Evolutionary conservation across 1,140 invertebrate genomes (phyloP).

Genomic region (Camponotus vicinus): DNA sequence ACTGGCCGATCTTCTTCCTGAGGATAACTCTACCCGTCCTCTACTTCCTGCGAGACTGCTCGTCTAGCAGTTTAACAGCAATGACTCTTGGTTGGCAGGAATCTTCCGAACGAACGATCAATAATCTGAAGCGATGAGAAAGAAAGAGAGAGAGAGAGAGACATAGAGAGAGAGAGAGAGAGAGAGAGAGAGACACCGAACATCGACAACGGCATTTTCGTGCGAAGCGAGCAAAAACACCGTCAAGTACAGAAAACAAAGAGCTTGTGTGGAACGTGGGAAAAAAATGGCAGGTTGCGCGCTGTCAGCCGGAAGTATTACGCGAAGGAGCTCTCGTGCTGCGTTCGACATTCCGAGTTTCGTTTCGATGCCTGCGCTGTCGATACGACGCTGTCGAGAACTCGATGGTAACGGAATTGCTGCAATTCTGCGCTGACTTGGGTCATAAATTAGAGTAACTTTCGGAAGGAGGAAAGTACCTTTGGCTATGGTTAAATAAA

Average conservation of each 20-base stretch:
- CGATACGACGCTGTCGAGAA: conserved; percentile 52
- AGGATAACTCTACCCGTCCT: conserved; percentile 72
- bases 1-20: conserved; percentile 71
- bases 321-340: conserved; percentile 56
- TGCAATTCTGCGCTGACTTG: conserved; percentile 45
- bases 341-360: conserved; percentile 55
- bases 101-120: conserved; percentile 76
- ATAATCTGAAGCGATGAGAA: conserved; percentile 70
- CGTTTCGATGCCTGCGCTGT: conserved; percentile 48
- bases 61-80: conserved; percentile 74
- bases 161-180: background rate
- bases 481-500: conserved; percentile 36
- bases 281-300: conserved; percentile 52
- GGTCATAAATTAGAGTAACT: conserved; percentile 59
- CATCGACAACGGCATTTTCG: conserved; percentile 46
- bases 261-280: conserved; percentile 25
- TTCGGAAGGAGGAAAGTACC: background rate
- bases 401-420: conserved; percentile 59
- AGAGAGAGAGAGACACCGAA: background rate
- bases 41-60: conserved; percentile 74
- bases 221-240: conserved; percentile 68
- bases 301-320: conserved; percentile 60
- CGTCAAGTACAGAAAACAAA: conserved; percentile 64
- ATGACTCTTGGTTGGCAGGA: conserved; percentile 76
- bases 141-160: conserved; percentile 16